phyloP scores from a whole-genome alignment of 1,140 invertebrate species.

The Tetraneura akinire region DNA sequence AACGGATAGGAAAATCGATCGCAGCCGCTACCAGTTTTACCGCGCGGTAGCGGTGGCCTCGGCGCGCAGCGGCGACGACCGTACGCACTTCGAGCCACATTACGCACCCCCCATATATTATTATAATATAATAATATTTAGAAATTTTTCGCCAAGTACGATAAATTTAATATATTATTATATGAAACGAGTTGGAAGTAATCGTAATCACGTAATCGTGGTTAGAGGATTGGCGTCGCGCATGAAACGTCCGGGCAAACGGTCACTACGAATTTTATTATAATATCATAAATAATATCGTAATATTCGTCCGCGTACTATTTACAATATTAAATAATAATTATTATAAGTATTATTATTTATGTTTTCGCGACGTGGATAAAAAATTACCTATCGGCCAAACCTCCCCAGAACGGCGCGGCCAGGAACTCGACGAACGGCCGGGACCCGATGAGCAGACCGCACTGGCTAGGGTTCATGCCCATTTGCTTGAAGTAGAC shows the following conservation, averaged over 20 bases:
- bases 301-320: no score
- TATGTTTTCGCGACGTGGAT: no score
- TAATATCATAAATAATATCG: no score
- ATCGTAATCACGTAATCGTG: no score
- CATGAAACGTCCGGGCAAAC: no score
- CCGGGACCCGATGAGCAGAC: constrained; percentile 85
- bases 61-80: background rate
- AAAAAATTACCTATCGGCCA: constrained; percentile 88
- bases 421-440: constrained; percentile 98
- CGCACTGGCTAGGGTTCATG: constrained; percentile 94
- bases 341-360: no score
- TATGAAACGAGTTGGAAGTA: no score
- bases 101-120: background rate
- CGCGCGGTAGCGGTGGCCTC: background rate
- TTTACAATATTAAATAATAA: no score
- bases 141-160: no score
- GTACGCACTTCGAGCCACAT: background rate
- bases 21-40: background rate
- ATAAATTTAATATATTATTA: no score
- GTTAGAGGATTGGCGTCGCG: no score
- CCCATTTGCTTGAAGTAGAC: constrained; percentile 99
- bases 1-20: constrained; percentile 29
- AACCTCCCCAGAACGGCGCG: constrained; percentile 94
- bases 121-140: background rate
- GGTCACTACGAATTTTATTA: no score